phyloP scores from a whole-genome alignment of 2,888 invertebrate species.

The Ditylenchus weischeri region DNA sequence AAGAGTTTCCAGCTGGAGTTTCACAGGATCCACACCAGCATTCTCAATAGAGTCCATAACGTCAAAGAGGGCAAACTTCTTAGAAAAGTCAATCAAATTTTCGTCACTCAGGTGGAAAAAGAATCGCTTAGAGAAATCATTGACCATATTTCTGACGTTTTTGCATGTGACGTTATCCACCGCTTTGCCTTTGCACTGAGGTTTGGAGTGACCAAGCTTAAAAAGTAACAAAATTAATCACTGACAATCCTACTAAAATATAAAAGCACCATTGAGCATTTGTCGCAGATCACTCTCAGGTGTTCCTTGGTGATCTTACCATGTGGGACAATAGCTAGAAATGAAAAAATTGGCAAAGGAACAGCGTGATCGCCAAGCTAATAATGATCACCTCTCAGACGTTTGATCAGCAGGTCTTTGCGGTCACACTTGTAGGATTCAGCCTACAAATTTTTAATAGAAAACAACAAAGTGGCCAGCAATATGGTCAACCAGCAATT shows the following conservation, averaged over 20 bases:
- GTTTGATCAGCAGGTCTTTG: constrained; percentile 18
- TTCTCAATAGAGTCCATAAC: constrained; percentile 23
- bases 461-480: no score
- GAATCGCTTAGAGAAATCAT: constrained; percentile 21
- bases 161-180: constrained; percentile 8
- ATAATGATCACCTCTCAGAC: constrained; percentile 8
- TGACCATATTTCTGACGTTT: constrained; percentile 10
- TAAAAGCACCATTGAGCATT: constrained; percentile 12
- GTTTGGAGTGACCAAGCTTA: constrained; percentile 3
- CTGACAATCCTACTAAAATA: background rate
- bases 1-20: constrained; percentile 13
- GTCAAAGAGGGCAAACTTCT: constrained; percentile 18
- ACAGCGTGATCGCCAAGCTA: no score
- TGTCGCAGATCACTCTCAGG: constrained; percentile 16
- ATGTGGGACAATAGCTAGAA: constrained; percentile 7
- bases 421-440: constrained; percentile 15
- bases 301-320: constrained; percentile 24
- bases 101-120: constrained; percentile 25
- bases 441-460: background rate
- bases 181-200: background rate
- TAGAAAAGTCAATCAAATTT: constrained; percentile 11
- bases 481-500: background rate
- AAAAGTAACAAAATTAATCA: background rate
- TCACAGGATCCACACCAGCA: constrained; percentile 20
- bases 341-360: no score